Percentiles rank a stretch among this genome's conserved stretches.
Conservation (phyloP, 2,888 invertebrate genomes). For the Cheiracanthium punctorium region DNA sequence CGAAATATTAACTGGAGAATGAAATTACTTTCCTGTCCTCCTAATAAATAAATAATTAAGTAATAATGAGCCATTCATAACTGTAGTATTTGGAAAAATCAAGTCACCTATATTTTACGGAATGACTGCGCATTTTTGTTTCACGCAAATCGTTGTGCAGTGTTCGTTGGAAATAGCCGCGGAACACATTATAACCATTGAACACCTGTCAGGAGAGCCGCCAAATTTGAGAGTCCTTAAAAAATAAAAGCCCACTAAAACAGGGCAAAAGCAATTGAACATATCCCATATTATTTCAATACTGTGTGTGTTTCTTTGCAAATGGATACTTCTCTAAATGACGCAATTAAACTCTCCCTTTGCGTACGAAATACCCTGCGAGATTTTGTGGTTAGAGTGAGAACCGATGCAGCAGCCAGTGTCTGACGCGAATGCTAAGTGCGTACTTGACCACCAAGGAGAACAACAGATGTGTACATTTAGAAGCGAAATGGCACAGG, state of each 20-base stretch:
- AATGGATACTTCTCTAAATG: background rate
- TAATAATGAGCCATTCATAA: too few species aligned
- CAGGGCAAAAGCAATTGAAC: background rate
- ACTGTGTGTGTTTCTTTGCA: background rate
- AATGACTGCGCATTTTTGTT: too few species aligned
- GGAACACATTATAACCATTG: too few species aligned
- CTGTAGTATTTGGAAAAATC: too few species aligned
- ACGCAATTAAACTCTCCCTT: background rate
- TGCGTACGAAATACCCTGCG: background rate
- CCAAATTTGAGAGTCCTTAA: background rate
- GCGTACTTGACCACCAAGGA: background rate
- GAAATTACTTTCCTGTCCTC: too few species aligned
- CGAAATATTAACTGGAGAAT: too few species aligned
- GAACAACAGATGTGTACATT: background rate
- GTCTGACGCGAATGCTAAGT: background rate
- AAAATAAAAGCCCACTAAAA: background rate
- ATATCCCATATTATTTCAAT: background rate
- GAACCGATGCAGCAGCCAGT: background rate
- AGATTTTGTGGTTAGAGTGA: background rate
- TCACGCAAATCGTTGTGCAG: too few species aligned
- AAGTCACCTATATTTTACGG: too few species aligned
- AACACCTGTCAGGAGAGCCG: background rate
- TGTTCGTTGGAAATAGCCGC: too few species aligned
- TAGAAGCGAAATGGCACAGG: background rate
- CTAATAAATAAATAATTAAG: too few species aligned